Conservation (phyloP, 1,140 invertebrate genomes). For the Meloidogyne chitwoodi region DNA sequence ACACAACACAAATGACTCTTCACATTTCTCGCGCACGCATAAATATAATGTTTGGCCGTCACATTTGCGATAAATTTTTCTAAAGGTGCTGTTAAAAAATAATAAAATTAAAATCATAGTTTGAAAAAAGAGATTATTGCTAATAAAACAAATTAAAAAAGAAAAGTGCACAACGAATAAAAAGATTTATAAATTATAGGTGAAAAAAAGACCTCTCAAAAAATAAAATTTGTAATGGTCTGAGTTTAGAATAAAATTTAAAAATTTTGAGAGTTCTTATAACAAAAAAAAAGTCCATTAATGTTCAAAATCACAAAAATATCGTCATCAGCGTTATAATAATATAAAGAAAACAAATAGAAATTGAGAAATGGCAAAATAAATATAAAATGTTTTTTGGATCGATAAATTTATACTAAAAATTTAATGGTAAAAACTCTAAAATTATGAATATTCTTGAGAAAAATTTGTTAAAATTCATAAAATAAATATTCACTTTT, state of each 20-base stretch:
- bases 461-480: no score
- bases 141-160: no score
- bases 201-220: no score
- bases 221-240: no score
- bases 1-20: background rate
- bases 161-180: no score
- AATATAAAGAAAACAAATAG: background rate
- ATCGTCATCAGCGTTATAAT: background rate
- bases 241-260: no score
- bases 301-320: background rate
- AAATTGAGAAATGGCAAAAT: background rate
- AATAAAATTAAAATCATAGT: background rate
- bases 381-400: background rate
- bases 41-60: background rate
- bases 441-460: no score
- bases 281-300: background rate
- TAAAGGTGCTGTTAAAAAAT: background rate
- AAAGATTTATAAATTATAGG: background rate
- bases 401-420: no score
- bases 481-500: no score
- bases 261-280: background rate
- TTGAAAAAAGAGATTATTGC: background rate
- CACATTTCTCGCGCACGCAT: background rate
- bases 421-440: no score
- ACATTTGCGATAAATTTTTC: background rate